A percentile compares a stretch with the other conserved stretches of the same genome.
These are phyloP conservation scores for Clytia hemisphaerica DNA, from an alignment of 30 jellyfish, hydroid and myxozoan genomes.

Conservation along the genomic window DNA sequence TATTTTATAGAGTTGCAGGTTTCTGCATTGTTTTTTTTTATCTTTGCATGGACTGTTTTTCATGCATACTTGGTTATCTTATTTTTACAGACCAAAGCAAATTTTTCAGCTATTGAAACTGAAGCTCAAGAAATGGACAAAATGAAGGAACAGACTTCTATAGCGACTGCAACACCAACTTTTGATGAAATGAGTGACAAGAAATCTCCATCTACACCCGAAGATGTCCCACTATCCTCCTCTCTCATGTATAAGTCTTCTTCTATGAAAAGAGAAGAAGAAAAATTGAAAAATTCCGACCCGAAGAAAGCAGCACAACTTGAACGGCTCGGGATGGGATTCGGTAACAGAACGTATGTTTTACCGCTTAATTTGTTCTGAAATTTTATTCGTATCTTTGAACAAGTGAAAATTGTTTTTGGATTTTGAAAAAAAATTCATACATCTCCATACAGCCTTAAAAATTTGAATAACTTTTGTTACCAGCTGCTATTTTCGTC, in stretches of 20 bases:
- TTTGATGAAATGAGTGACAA: constrained; percentile 1
- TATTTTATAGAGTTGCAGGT: too few species aligned
- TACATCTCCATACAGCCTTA: neutral
- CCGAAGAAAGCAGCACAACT: constrained; percentile 79
- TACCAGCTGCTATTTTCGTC: neutral
- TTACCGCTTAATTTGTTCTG: too few species aligned
- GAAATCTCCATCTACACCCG: constrained; percentile 1
- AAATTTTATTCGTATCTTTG: too few species aligned
- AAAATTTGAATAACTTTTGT: neutral
- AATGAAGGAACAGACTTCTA: constrained; percentile 46
- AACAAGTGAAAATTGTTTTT: neutral
- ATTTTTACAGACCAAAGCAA: constrained; percentile 48
- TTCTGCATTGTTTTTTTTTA: neutral
- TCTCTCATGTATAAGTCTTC: constrained; percentile 60
- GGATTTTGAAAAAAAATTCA: neutral
- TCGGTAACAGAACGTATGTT: constrained; percentile 69
- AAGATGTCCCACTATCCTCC: constrained; percentile 56
- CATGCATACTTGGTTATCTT: neutral
- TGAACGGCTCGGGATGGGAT: constrained; percentile 88
- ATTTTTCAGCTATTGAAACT: constrained; percentile 77
- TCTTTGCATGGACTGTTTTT: neutral
- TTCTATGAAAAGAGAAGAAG: constrained; percentile 63
- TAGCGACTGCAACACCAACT: neutral
- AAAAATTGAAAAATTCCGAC: constrained; percentile 48
- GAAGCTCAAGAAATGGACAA: constrained; percentile 83